Evolutionary conservation across 1,140 invertebrate species (phyloP).

Genomic region (Acromyrmex charruanus): DNA sequence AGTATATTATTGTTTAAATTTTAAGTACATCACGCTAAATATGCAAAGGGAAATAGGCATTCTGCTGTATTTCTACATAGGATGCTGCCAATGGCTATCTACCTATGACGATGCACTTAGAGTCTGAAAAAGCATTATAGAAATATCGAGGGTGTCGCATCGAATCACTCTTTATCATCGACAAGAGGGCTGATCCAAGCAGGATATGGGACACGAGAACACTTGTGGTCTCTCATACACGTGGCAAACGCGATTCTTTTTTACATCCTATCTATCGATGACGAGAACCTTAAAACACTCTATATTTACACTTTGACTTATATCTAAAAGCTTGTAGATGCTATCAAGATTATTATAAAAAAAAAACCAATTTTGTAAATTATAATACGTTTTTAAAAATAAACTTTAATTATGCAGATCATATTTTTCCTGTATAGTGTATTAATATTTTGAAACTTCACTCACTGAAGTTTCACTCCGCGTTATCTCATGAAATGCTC

Average conservation of each 20-base stretch:
- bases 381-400: background rate
- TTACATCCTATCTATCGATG: conserved; percentile 56
- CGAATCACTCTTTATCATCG: conserved; percentile 15
- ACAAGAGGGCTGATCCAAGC: conserved; percentile 42
- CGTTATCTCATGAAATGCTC: background rate
- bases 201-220: conserved; percentile 51
- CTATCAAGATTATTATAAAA: background rate
- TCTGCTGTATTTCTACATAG: conserved; percentile 21
- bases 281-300: background rate
- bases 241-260: conserved; percentile 73
- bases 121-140: conserved; percentile 26
- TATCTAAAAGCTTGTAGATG: background rate
- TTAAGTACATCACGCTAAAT: background rate
- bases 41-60: background rate
- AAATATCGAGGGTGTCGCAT: conserved; percentile 45
- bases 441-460: background rate
- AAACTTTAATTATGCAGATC: background rate
- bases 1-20: background rate
- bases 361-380: background rate
- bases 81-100: conserved; percentile 10
- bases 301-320: background rate
- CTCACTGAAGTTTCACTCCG: background rate
- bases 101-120: background rate
- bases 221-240: conserved; percentile 71
- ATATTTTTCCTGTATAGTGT: background rate